Conservation (phyloP, 2,797 vertebrate species). For the Lepilemur septentrionalis region DNA sequence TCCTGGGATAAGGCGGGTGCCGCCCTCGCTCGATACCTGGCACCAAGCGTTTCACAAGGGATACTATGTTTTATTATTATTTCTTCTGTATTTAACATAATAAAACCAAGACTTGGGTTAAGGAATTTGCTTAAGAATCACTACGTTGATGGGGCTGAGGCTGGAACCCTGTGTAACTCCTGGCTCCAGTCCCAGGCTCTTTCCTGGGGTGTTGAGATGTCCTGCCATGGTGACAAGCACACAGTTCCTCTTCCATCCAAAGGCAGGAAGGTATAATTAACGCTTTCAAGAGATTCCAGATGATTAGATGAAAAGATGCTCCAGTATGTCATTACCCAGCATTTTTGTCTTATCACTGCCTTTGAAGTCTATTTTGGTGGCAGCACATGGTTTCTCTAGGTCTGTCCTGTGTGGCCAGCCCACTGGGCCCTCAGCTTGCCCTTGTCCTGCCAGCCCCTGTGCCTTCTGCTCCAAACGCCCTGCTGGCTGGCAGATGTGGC, state of each 20-base stretch:
- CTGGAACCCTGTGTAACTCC: background rate
- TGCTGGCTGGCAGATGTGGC: background rate
- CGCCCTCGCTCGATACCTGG: background rate
- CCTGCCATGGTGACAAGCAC: background rate
- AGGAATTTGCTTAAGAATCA: background rate
- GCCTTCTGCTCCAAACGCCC: background rate
- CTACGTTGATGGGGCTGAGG: background rate
- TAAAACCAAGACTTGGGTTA: background rate
- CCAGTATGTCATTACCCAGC: slow-evolving; percentile 51
- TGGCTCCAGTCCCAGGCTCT: background rate
- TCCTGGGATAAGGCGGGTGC: background rate
- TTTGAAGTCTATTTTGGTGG: slow-evolving; percentile 72
- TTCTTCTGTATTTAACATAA: background rate
- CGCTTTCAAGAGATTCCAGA: slow-evolving; percentile 34
- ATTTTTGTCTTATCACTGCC: slow-evolving; percentile 39
- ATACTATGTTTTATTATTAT: background rate
- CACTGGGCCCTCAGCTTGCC: background rate
- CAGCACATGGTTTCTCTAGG: background rate
- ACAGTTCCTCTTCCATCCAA: background rate
- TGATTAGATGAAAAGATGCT: slow-evolving; percentile 61
- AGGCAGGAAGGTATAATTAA: slow-evolving; percentile 57
- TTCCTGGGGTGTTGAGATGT: background rate
- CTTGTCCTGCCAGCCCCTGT: background rate
- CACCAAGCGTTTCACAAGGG: background rate
- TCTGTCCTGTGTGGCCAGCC: background rate